These are phyloP conservation scores for Melanostoma scalare DNA, from an alignment of 2,888 invertebrate species.

Conservation along the genomic window DNA sequence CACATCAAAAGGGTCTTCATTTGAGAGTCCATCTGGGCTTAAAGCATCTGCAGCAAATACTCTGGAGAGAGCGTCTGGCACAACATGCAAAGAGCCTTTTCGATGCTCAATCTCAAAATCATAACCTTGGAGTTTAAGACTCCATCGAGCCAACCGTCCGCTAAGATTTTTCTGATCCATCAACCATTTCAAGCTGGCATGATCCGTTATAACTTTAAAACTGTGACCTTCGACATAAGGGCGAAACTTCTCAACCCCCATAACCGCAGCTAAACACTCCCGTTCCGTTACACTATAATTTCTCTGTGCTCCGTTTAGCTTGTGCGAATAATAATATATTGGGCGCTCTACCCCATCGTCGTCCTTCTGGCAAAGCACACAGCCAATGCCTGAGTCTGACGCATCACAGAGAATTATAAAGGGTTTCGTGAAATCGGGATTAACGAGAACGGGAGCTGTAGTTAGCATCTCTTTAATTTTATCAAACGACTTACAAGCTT, in stretches of 20 bases:
- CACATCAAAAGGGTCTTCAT: no score
- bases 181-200: conserved; percentile 74
- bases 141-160: conserved; percentile 74
- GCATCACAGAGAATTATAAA: no score
- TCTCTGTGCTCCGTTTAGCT: not conserved
- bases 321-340: not conserved
- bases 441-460: no score
- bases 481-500: no score
- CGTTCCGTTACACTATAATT: conserved; percentile 42
- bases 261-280: conserved; percentile 37
- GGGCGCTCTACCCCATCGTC: no score
- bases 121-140: conserved; percentile 69
- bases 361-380: no score
- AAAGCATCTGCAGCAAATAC: no score
- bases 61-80: not conserved
- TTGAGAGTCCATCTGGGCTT: no score
- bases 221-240: conserved; percentile 67
- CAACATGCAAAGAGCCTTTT: not conserved
- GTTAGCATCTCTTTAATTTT: no score
- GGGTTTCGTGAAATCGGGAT: no score
- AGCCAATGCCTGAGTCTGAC: no score
- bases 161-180: conserved; percentile 73
- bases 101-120: not conserved
- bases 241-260: conserved; percentile 37
- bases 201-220: conserved; percentile 73